Base-by-base conservation (phyloP, 1,140 invertebrate genomes). In the Camponotus pennsylvanicus region DNA sequence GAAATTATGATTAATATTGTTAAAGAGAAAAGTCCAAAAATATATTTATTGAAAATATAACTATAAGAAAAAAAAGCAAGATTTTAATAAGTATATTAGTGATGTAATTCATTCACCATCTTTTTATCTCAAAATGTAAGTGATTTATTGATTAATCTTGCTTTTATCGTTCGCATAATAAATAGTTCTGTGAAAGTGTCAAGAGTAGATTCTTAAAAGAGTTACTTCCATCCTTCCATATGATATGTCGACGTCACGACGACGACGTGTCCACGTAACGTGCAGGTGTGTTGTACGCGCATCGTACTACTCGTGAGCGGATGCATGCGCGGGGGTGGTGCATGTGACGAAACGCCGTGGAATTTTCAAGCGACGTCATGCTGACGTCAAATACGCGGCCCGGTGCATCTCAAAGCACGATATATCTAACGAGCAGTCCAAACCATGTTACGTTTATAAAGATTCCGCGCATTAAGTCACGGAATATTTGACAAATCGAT, bases 361-460 rank as follows among this genome's bases (percentile, higher is more conserved):
- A 86, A 89, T 89, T 91, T 86, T 89, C 85, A 71, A 45, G 34
- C 42, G 6, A 64, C 63, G 86, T 90, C 64, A 70, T 73, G 49
- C 49, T 57, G 32, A 75, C 87, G 87, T 91, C 90, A 90, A 59
- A 15, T 21, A 40, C 49, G 49, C 13, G 6, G 59, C 67, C 40
- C 57, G 45, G 70, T 70, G 80, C 40, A 92, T 91, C 89, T 77
- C 85, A 27, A 87, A 89, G 80, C 61, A 57, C 18, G 11, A 13
- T 49, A 34, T 21, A 27, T 40, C 42, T 67, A 78, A 52, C 45
- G 42, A 52, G 0, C 32, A 18, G 2, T 15, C 11, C 32, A 63
- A n/a, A 32, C 45, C 9, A 45, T 4, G 13, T 11, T 15, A 32
- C 40, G 27, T 27, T 71, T 4, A 49, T 52, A 15, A 52, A 52